Conservation (phyloP, 2,797 vertebrate species). For the Phalanger gymnotis region DNA sequence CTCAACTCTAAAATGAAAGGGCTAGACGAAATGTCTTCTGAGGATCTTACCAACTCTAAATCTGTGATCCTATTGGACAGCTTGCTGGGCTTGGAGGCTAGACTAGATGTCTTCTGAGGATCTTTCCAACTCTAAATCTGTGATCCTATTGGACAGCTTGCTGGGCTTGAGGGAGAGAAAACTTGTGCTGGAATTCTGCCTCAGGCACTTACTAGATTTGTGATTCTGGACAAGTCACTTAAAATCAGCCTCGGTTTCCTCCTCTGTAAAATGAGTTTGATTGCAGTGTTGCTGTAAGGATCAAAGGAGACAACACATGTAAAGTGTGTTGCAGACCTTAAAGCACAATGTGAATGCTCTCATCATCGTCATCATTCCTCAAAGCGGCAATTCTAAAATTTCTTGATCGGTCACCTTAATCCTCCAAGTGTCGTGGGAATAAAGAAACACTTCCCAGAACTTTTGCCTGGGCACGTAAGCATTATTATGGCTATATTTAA, state of each 20-base stretch:
- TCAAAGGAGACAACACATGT: background rate
- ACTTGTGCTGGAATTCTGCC: background rate
- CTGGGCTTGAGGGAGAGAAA: background rate
- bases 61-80: background rate
- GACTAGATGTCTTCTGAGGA: background rate
- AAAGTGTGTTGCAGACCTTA: background rate
- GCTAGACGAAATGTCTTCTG: background rate
- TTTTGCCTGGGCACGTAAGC: background rate
- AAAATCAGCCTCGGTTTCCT: background rate
- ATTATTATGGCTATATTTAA: background rate
- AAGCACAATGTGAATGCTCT: background rate
- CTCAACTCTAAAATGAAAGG: background rate
- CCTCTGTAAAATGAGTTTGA: background rate
- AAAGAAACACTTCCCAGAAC: background rate
- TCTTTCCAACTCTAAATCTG: background rate
- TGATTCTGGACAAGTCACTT: background rate
- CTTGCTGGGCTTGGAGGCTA: background rate
- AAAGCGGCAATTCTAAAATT: background rate
- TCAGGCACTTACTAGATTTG: background rate
- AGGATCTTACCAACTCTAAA: background rate
- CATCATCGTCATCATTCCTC: background rate
- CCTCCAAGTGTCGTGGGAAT: background rate
- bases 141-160: background rate
- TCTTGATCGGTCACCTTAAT: background rate
- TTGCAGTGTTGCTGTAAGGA: background rate